Conservation (phyloP, 2,113 vertebrate species). For the Oxygymnocypris stewartii region DNA sequence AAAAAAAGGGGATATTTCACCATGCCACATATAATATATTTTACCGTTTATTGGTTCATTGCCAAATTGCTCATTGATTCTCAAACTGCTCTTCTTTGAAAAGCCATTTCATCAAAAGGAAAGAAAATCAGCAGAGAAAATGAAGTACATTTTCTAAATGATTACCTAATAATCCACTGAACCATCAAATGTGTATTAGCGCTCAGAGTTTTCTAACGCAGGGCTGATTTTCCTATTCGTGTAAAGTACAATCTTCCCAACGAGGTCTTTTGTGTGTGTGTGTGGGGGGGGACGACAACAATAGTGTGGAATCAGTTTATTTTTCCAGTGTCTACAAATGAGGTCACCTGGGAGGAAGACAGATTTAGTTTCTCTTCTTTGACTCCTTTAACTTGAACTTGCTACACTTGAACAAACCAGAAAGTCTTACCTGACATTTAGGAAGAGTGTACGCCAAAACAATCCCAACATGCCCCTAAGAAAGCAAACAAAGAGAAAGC, state of each 20-base stretch:
- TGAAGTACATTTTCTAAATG: neutral
- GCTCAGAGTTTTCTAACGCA: neutral
- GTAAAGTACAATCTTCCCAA: neutral
- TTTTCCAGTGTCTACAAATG: neutral
- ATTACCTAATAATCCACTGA: slow-evolving; percentile 9
- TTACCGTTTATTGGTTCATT: neutral
- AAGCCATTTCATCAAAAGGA: neutral
- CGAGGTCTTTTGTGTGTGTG: neutral
- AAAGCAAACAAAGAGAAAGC: slow-evolving; percentile 37
- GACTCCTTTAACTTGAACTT: neutral
- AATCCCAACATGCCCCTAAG: slow-evolving; percentile 94
- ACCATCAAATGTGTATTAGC: neutral
- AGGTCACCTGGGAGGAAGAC: slow-evolving; percentile 19
- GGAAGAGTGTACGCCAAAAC: slow-evolving; percentile 87
- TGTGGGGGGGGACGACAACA: neutral
- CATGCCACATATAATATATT: neutral
- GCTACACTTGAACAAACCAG: neutral
- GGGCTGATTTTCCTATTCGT: neutral
- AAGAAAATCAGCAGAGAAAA: neutral
- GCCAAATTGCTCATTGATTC: neutral
- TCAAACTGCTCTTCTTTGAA: neutral
- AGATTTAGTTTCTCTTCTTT: slow-evolving; percentile 28
- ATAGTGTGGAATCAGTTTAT: slow-evolving; percentile 6
- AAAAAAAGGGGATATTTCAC: slow-evolving; percentile 22
- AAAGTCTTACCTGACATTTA: slow-evolving; percentile 83